Conservation (phyloP, 2,888 invertebrate species). For the Sylvicola fuscatus region DNA sequence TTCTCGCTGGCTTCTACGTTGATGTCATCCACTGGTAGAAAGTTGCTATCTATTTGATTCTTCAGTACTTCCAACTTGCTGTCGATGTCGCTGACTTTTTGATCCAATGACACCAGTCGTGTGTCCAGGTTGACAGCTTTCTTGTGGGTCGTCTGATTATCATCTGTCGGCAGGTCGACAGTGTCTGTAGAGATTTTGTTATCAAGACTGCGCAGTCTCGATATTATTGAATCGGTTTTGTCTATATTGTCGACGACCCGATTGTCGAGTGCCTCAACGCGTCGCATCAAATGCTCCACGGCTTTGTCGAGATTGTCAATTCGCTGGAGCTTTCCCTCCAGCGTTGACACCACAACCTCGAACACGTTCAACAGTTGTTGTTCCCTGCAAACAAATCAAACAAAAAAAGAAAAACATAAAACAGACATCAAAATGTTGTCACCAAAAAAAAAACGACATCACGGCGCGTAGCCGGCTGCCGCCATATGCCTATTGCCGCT, state of each 20-base stretch:
- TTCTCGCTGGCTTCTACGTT: conserved; percentile 76
- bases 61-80: conserved; percentile 55
- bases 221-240: conserved; percentile 65
- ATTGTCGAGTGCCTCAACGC: conserved; percentile 64
- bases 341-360: conserved; percentile 72
- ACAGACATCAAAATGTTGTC: too few species aligned
- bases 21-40: conserved; percentile 59
- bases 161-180: conserved; percentile 9
- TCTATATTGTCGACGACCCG: conserved; percentile 65
- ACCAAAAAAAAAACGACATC: too few species aligned
- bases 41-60: conserved; percentile 65
- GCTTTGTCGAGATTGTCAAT: conserved; percentile 77
- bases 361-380: conserved; percentile 76
- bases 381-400: conserved; percentile 44
- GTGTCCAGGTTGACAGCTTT: conserved; percentile 34
- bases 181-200: conserved; percentile 44
- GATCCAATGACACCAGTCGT: conserved; percentile 51
- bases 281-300: conserved; percentile 66
- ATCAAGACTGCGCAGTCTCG: conserved; percentile 53
- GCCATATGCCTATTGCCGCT: too few species aligned
- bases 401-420: conserved; percentile 3
- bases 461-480: too few species aligned
- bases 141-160: conserved; percentile 12
- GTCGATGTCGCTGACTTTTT: conserved; percentile 69
- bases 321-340: conserved; percentile 70